Evolutionary conservation across 2,888 invertebrate species (phyloP), one percentile per base, ranked within the genome.

Genomic region (Pteria penguin): DNA sequence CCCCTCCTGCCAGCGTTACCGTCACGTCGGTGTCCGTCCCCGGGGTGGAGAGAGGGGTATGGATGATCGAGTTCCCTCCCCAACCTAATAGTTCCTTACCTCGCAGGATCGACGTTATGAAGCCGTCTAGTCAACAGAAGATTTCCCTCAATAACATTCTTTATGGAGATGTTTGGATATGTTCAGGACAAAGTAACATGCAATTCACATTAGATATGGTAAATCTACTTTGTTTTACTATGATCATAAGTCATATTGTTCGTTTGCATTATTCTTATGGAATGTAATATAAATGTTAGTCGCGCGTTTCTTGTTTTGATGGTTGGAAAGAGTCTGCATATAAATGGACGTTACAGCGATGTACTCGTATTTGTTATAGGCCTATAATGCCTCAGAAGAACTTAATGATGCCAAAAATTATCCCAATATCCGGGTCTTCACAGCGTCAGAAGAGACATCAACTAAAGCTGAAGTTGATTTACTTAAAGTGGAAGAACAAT

Each of bases 81-180:
- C 75, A 73, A 27, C 45, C 8, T 14, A 57, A 61, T 2, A 72
- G 66, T 5, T 69, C 72, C 14, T 84, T 83, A 8, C 87, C 89
- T 1, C 81, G 73, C 27, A 78, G 72, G 1, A 75, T 89, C n/a
- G 65, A 69, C 36, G 69, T 84, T 80, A 18, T 86, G 84, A 45
- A 18, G 45, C n/a, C n/a, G n/a, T 14, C 0, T 14, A 45, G 18
- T 8, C 11, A 18, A 8, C 45, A 8, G 80, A 72, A 58, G 11
- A 72, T 82, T 1, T 66, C 62, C 14, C 31, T 91, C 4, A 74
- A 54, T 1, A 86, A 90, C 78, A 87, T 91, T 4, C 74, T 90
- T 70, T 91, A 91, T 81, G 91, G 91, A 0, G 91, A 91, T 80
- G 89, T 91, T 18, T 91, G 91, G 91, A 32, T 91, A 5, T 91